Base-by-base conservation (phyloP, 2,797 vertebrate species). In the Garrulus glandarius region DNA sequence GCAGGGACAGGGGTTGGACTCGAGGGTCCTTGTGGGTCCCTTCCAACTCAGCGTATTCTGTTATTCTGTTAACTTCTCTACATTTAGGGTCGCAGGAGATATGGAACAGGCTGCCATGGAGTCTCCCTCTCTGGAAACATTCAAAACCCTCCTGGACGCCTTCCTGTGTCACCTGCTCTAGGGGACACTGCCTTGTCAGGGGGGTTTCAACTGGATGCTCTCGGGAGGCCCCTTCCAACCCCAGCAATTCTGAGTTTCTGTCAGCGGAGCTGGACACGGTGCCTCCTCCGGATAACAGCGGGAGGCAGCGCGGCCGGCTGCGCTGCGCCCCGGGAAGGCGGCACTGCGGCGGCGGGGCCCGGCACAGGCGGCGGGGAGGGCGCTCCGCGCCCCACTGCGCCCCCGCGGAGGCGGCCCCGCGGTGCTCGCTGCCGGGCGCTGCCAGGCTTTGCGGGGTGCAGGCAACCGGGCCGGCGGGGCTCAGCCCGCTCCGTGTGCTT, bases 201-300 rank as follows among this genome's bases (percentile, higher is more conserved):
- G 11, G 2, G 2, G 6, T 1, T 7, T 14, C 34, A 9, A 12
- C 13, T 10, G 55, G 19, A 29, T 18, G 36, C 24, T 13, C 11
- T 56, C 36, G 63, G 29, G 78, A 37, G 8, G 23, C 37, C 19
- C 43, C 43, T 30, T 63, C 56, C 87, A 44, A 21, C 27, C 9
- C 23, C 10, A 10, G 2, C 36, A 29, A 10, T 2, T 8, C 50
- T 8, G 23, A 24, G 16, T 6, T 20, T 32, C 41, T 3, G 15
- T 10, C 32, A 43, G 47, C 0, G 18, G 5, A 13, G 39, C 30
- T 9, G 77, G 30, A 39, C 63, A 12, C 69, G 39, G 23, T 4
- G 79, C 41, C 63, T 10, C 19, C 84, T 49, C 36, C 39, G 34
- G 50, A 24, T 46, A 20, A 14, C 41, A 32, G 41, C 5, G 41